These are phyloP conservation scores for Brachionus sp. DNA, from an alignment of 1,140 invertebrate genomes.

Conservation along the genomic window DNA sequence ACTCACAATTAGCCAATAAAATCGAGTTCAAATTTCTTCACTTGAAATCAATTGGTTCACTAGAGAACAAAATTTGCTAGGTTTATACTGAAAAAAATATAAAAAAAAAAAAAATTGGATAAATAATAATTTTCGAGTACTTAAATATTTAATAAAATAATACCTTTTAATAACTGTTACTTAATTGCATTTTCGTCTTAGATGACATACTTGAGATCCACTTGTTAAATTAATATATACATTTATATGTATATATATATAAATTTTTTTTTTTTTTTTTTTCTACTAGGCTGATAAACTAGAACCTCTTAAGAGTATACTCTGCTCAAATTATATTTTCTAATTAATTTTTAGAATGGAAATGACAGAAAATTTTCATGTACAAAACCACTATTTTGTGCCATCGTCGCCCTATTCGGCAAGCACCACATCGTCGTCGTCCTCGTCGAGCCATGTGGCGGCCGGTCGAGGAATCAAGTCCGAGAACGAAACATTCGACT, in stretches of 20 bases:
- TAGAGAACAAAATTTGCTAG: background rate
- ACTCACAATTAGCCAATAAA: background rate
- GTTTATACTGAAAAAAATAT: background rate
- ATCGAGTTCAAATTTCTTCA: background rate
- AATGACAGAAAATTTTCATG: background rate
- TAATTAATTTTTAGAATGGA: background rate
- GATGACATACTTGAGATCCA: slow-evolving; percentile 6
- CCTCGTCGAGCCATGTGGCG: background rate
- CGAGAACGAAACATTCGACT: background rate
- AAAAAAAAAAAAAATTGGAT: background rate
- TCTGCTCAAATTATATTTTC: background rate
- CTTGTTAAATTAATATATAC: background rate
- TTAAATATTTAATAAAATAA: slow-evolving; percentile 14
- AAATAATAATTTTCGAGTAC: background rate
- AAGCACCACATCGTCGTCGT: background rate
- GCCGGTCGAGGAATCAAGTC: background rate
- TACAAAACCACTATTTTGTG: slow-evolving; percentile 6
- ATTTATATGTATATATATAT: too few relatives aligned
- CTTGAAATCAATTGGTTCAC: background rate
- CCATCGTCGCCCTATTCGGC: background rate
- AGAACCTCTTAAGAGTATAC: background rate
- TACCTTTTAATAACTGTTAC: slow-evolving; percentile 29
- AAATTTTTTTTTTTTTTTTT: background rate
- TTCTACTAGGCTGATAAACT: background rate
- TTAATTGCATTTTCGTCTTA: background rate